Evolutionary conservation across 2,888 invertebrate genomes (phyloP).

Genomic region (Entomobrya multifasciata): DNA sequence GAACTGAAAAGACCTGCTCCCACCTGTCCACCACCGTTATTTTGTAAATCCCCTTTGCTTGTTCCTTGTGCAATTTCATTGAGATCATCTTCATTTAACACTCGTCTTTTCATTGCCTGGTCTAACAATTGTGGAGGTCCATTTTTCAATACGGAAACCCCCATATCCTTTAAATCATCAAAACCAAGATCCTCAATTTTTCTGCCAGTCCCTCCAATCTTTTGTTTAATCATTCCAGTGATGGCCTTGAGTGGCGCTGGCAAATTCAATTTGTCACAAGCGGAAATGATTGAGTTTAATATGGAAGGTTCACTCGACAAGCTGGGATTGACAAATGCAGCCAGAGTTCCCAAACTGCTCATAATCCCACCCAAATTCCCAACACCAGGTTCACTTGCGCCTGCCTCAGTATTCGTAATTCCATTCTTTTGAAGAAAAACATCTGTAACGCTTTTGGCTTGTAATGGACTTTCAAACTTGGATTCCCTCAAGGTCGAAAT

Average conservation of each 20-base stretch:
- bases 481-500: conserved; percentile 70
- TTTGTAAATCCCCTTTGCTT: conserved; percentile 40
- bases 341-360: conserved; percentile 66
- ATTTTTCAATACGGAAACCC: conserved; percentile 72
- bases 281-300: conserved; percentile 65
- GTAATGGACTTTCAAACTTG: conserved; percentile 76
- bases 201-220: conserved; percentile 51
- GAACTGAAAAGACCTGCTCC: conserved; percentile 54
- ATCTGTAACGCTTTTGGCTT: conserved; percentile 77
- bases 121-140: conserved; percentile 75
- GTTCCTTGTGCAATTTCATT: conserved; percentile 67
- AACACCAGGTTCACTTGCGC: conserved; percentile 27
- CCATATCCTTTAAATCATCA: conserved; percentile 71
- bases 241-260: conserved; percentile 75
- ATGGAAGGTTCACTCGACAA: conserved; percentile 62
- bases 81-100: conserved; percentile 65
- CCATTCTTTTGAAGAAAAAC: conserved; percentile 69
- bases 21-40: neutral
- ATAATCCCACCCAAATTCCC: conserved; percentile 39
- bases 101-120: conserved; percentile 64
- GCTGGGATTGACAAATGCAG: conserved; percentile 76
- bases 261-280: conserved; percentile 75
- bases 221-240: conserved; percentile 59
- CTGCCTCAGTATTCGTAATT: conserved; percentile 55
- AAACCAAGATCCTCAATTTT: conserved; percentile 52